Percentiles rank a stretch among this genome's conserved stretches.
Conservation (phyloP, 2,113 vertebrate species). For the Rhea americana region DNA sequence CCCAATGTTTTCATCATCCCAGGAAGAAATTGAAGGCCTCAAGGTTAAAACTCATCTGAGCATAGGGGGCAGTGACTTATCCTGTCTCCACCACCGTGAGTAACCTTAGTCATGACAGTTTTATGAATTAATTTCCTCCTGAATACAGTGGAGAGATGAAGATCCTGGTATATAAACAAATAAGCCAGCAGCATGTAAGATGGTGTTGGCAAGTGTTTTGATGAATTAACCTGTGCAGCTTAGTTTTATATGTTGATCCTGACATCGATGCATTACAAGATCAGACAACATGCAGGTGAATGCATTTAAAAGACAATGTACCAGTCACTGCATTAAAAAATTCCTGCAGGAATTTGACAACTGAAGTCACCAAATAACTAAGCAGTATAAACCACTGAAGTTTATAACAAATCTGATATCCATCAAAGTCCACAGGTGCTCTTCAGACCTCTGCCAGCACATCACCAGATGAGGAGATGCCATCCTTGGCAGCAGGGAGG, state of each 20-base stretch:
- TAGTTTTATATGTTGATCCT: neutral
- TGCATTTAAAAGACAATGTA: neutral
- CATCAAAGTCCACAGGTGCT: neutral
- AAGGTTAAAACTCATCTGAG: neutral
- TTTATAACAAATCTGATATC: neutral
- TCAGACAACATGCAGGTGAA: neutral
- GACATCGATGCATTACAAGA: neutral
- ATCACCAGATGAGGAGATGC: rapidly evolving
- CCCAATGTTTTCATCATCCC: too few relatives aligned
- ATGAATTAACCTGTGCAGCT: neutral
- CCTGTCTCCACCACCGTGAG: neutral
- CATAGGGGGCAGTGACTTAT: neutral
- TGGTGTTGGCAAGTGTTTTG: neutral
- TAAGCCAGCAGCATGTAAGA: neutral
- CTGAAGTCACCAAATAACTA: too few relatives aligned
- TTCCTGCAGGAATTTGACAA: too few relatives aligned
- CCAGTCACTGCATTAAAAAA: neutral
- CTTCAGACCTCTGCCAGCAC: neutral
- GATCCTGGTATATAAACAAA: too few relatives aligned
- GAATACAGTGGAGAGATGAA: neutral
- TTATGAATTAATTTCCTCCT: neutral
- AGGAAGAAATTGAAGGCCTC: neutral
- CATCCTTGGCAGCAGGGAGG: neutral
- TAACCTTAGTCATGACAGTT: neutral
- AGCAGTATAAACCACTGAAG: neutral